A percentile compares a stretch with the other conserved stretches of the same genome.
Evolutionary conservation across 2,888 invertebrate species (phyloP).

Genomic region (Koerneria pararmatus): DNA sequence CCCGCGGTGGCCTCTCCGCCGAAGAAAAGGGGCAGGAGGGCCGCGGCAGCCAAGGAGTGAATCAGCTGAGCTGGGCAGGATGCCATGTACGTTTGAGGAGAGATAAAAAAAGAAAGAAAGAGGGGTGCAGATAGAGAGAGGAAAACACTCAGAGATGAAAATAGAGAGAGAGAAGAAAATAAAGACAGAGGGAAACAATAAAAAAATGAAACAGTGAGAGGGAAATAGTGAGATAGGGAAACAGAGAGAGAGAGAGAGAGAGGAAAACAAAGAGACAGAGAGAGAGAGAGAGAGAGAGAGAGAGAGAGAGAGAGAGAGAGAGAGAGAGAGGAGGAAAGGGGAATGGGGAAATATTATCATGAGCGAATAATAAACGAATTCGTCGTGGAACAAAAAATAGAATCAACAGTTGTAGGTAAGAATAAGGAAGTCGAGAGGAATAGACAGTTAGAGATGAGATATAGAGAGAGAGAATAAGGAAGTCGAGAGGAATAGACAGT

Average conservation of each 20-base stretch:
- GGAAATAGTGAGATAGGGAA: not conserved
- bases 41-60: not conserved
- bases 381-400: too few species aligned
- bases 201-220: not conserved
- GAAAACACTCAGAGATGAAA: not conserved
- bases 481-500: too few species aligned
- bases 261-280: conserved; percentile 1
- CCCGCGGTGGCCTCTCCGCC: conserved; percentile 3
- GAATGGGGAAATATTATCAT: too few species aligned
- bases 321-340: not conserved
- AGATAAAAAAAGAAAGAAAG: not conserved
- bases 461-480: too few species aligned
- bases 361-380: too few species aligned
- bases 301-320: not conserved
- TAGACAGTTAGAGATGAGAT: too few species aligned
- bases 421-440: too few species aligned
- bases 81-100: not conserved
- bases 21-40: conserved; percentile 16
- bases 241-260: not conserved
- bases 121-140: not conserved
- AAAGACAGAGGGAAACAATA: not conserved
- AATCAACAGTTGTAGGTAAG: too few species aligned
- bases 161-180: not conserved
- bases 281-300: not conserved
- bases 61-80: not conserved